These are phyloP conservation scores for Drosophila demipolita DNA, from an alignment of 2,888 invertebrate genomes.

Conservation along the genomic window DNA sequence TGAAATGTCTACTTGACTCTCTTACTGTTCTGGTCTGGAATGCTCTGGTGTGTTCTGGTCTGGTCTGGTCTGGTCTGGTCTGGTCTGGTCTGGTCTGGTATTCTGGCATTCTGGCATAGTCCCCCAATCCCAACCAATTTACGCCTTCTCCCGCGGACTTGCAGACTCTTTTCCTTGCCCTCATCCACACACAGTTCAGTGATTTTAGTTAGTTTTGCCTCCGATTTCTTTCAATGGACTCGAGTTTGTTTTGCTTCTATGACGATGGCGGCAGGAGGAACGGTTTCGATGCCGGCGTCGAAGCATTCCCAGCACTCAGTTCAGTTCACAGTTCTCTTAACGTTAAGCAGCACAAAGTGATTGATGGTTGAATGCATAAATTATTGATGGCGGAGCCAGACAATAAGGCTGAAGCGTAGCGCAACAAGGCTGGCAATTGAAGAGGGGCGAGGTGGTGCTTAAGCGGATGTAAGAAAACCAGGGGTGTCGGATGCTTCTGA, in stretches of 20 bases:
- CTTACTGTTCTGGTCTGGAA: constrained; percentile 24
- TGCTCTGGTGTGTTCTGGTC: constrained; percentile 16
- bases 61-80: constrained; percentile 6
- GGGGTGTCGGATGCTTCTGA: constrained; percentile 47
- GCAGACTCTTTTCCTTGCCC: constrained; percentile 34
- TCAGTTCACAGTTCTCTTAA: constrained; percentile 56
- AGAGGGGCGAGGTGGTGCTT: not conserved
- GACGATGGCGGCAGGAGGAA: constrained; percentile 8
- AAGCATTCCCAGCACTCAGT: constrained; percentile 40
- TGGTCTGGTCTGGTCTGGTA: constrained; percentile 15
- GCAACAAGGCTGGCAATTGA: constrained; percentile 25
- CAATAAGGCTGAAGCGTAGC: constrained; percentile 52
- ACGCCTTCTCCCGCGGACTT: constrained; percentile 52
- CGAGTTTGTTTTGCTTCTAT: constrained; percentile 51
- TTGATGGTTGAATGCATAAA: constrained; percentile 80
- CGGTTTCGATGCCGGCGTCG: constrained; percentile 14
- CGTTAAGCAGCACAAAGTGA: constrained; percentile 79
- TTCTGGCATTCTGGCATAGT: constrained; percentile 23
- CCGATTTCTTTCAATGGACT: constrained; percentile 37
- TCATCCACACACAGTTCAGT: constrained; percentile 73
- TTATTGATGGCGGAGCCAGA: constrained; percentile 75
- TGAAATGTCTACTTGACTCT: constrained; percentile 59
- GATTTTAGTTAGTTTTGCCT: constrained; percentile 70
- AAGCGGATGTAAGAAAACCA: constrained; percentile 18
- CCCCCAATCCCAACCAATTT: constrained; percentile 67